phyloP scores from a whole-genome alignment of 2,113 vertebrate species.

The Himantopus leucocephalus region DNA sequence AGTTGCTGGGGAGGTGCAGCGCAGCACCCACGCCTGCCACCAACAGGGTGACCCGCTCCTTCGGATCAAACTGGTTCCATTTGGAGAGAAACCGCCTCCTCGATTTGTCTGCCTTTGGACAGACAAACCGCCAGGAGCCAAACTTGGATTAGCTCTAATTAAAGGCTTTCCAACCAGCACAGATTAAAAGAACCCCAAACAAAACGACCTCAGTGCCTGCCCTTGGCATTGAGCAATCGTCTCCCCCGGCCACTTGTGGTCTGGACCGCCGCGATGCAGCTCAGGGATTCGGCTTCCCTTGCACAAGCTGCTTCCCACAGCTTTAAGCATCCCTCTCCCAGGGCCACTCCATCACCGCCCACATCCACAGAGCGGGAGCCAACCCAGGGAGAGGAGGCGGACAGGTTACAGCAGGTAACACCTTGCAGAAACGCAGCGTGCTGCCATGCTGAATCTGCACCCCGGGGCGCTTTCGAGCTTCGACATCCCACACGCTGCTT shows the following conservation, averaged over 20 bases:
- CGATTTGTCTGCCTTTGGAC: not conserved
- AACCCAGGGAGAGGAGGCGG: not conserved
- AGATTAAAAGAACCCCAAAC: not conserved
- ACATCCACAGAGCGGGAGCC: not conserved
- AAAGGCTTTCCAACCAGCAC: not conserved
- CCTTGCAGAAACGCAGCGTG: not conserved
- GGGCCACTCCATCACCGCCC: not conserved
- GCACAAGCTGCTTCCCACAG: not conserved
- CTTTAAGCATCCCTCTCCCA: not conserved
- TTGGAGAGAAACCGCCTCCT: not conserved
- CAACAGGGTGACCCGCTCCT: accelerated
- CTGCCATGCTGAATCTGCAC: not conserved
- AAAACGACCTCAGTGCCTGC: not conserved
- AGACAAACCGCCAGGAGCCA: not conserved
- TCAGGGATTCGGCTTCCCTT: not conserved
- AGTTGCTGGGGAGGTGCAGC: not conserved
- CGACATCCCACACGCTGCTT: not conserved
- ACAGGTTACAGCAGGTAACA: not conserved
- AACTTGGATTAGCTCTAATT: not conserved
- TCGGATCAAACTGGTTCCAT: not conserved
- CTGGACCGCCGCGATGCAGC: not conserved
- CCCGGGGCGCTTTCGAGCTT: not conserved
- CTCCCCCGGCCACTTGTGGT: accelerated
- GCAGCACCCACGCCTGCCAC: not conserved
- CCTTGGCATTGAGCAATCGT: not conserved